A percentile compares a stretch with the other conserved stretches of the same genome.
Conservation (phyloP, 1,140 invertebrate genomes). For the Lamellibrachia luymesi region DNA sequence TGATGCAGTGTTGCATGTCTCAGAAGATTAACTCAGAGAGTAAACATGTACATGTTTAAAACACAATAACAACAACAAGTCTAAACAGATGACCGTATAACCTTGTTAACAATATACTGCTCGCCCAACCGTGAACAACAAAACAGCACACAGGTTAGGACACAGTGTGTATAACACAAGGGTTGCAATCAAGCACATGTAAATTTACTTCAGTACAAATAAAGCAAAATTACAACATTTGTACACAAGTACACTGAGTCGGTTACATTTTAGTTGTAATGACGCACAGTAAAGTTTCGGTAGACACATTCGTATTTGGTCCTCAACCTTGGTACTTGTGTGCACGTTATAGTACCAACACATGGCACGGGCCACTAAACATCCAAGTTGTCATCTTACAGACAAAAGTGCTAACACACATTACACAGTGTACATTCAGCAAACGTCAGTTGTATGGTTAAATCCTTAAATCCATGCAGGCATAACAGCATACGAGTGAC, state of each 20-base stretch:
- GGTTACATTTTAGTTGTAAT: background rate
- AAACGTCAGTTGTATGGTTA: background rate
- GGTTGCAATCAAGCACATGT: background rate
- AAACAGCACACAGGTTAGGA: background rate
- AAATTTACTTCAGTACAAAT: background rate
- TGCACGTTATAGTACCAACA: background rate
- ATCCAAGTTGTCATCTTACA: background rate
- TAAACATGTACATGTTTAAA: background rate
- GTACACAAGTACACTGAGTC: background rate
- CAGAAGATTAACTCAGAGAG: background rate
- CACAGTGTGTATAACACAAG: background rate
- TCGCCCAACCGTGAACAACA: background rate
- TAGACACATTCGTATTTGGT: background rate
- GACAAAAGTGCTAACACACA: background rate
- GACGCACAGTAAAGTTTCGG: background rate
- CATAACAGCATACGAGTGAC: background rate
- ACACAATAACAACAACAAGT: background rate
- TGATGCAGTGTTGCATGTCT: background rate
- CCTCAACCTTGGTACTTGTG: background rate
- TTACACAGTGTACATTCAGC: background rate
- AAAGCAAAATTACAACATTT: background rate
- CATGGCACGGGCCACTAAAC: background rate
- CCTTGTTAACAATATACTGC: background rate
- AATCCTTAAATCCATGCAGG: background rate
- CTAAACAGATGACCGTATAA: background rate